Evolutionary conservation across 1,140 invertebrate genomes (phyloP).

Genomic region (Lepidurus couesii): DNA sequence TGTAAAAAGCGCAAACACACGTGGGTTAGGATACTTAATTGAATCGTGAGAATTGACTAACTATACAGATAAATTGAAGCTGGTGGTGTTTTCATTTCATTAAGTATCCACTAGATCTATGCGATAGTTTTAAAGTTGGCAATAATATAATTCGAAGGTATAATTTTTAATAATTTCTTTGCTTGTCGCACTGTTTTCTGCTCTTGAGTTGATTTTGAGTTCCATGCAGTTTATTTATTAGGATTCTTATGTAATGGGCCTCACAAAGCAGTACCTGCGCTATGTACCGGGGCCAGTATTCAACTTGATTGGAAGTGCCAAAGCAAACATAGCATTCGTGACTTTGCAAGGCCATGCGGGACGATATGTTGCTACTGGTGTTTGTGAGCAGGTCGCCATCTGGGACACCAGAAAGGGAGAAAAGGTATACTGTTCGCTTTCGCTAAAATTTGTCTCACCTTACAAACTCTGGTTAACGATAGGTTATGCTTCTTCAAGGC

Average conservation of each 20-base stretch:
- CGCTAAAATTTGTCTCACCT: background rate
- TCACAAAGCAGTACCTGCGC: slow-evolving; percentile 94
- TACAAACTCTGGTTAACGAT: background rate
- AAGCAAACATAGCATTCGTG: slow-evolving; percentile 72
- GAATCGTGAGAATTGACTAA: no score
- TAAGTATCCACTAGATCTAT: no score
- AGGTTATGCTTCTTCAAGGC: slow-evolving; percentile 66
- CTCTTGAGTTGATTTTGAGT: no score
- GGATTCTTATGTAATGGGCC: slow-evolving; percentile 61
- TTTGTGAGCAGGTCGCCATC: slow-evolving; percentile 85
- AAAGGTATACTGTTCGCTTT: slow-evolving; percentile 56
- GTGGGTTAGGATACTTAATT: no score
- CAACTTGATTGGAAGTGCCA: slow-evolving; percentile 74
- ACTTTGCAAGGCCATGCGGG: slow-evolving; percentile 65
- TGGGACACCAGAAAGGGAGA: slow-evolving; percentile 89
- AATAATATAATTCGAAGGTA: no score
- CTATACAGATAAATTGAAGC: no score
- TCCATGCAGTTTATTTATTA: no score
- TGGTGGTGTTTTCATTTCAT: no score
- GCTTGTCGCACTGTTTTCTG: no score
- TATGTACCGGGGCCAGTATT: slow-evolving; percentile 74
- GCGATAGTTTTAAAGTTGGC: no score
- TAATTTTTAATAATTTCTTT: no score
- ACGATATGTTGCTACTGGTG: slow-evolving; percentile 77
- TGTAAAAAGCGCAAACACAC: no score